Base-by-base conservation (phyloP, 2,888 invertebrate species). In the Digitonthophagus gazella region DNA sequence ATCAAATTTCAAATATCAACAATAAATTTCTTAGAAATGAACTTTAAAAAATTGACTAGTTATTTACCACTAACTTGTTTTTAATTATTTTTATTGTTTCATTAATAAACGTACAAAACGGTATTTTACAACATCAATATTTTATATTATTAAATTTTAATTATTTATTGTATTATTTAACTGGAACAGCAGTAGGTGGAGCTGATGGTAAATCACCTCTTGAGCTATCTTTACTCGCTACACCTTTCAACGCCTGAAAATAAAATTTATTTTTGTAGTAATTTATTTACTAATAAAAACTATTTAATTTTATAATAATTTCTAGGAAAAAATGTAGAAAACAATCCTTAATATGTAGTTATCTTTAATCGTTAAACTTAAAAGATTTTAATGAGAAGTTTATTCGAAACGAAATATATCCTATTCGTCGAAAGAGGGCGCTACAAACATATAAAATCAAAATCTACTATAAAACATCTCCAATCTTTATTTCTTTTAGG, bases 141-240 rank as follows among this genome's bases (percentile, higher is more conserved):
- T n/a, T n/a, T n/a, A 22, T 22, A 22, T 22, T 22, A 22, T 22
- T 22, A 22, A 22, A 56, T 56, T 3, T 4, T 3, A 56, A 11
- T 3, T 4, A 56, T 4, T 56, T 15, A 56, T 8, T n/a, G 57
- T 15, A 57, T 20, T 61, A 61, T 61, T 61, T 61, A 19, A 61
- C 61, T 15, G 18, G 61, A 16, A 16, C 15, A 19, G 19, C 54
- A n/a, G 15, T 15, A 15, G 65, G 22, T 20, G 15, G 14, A n/a
- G 54, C 55, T 11, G 65, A n/a, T 3, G 65, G 18, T 18, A 65
- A 15, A 54, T 69, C 69, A 11, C 69, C 67, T 65, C 58, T 67
- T 18, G 15, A 64, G 8, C 63, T 64, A 8, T 67, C 69, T 16
- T 22, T 16, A 0, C 19, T 14, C 54, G 65, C 16, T 28, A 69